Evolutionary conservation across 2,888 invertebrate genomes (phyloP).

Genomic region (Thysanoteuthis rhombus): DNA sequence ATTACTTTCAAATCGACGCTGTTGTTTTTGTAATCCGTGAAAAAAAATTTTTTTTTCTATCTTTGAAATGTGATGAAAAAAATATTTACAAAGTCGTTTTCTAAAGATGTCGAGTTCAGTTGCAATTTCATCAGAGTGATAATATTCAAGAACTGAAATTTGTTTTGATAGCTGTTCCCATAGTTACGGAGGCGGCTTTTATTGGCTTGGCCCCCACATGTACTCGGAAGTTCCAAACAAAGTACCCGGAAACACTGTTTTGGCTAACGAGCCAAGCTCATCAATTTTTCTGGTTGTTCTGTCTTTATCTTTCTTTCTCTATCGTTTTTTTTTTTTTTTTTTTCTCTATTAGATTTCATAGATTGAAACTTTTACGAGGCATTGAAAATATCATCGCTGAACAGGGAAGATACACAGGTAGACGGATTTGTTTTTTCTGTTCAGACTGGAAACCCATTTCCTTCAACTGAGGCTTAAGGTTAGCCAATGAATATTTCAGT

Average conservation of each 20-base stretch:
- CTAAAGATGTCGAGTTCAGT: not conserved
- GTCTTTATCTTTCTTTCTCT: too few species aligned
- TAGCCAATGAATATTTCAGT: too few species aligned
- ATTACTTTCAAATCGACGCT: too few species aligned
- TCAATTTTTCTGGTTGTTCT: not conserved
- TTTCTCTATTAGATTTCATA: not conserved
- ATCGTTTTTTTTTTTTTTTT: not conserved
- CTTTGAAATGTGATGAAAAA: too few species aligned
- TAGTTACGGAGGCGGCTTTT: not conserved
- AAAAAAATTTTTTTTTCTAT: too few species aligned
- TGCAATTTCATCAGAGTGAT: not conserved
- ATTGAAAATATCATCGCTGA: too few species aligned
- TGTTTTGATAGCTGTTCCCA: not conserved
- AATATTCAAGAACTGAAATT: not conserved
- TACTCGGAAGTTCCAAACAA: not conserved
- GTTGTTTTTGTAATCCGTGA: too few species aligned
- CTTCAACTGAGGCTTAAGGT: too few species aligned
- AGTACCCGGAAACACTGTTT: not conserved
- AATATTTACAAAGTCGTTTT: too few species aligned
- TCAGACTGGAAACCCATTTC: too few species aligned
- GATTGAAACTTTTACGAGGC: not conserved
- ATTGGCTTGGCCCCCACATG: not conserved
- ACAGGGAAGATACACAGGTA: too few species aligned
- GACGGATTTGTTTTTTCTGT: too few species aligned
- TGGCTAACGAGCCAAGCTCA: not conserved